Percentiles rank a stretch among this genome's conserved stretches.
Evolutionary conservation across 1,140 invertebrate genomes (phyloP).

Genomic region (Argopecten irradians): DNA sequence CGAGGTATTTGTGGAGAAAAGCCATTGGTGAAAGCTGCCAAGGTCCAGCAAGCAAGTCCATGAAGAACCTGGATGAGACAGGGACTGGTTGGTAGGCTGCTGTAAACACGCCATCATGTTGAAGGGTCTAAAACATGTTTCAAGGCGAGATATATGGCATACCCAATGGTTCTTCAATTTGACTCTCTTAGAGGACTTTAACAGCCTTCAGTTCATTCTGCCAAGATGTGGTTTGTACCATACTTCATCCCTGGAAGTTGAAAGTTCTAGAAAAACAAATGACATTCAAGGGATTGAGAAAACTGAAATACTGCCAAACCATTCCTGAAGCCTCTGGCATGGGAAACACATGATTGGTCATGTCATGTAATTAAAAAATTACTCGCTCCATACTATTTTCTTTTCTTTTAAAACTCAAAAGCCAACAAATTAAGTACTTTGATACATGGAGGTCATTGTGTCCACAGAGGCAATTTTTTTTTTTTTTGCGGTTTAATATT

Average conservation of each 20-base stretch:
- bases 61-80: conserved; percentile 5
- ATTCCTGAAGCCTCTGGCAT: not conserved
- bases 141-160: conserved; percentile 15
- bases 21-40: conserved; percentile 25
- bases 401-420: no score
- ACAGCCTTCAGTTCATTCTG: not conserved
- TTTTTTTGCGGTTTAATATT: no score
- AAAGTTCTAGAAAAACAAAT: not conserved
- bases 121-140: conserved; percentile 25
- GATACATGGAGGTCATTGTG: not conserved
- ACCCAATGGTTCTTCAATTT: not conserved
- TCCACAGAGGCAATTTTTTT: not conserved
- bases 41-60: not conserved
- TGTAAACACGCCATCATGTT: conserved; percentile 23
- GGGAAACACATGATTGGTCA: not conserved
- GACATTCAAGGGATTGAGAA: not conserved
- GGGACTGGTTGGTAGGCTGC: not conserved
- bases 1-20: not conserved
- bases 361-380: conserved; percentile 24
- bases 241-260: not conserved
- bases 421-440: not conserved
- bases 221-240: conserved; percentile 29
- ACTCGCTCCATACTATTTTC: no score
- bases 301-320: not conserved
- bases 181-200: not conserved